Evolutionary conservation across 2,888 invertebrate species (phyloP).

Genomic region (Trachelus iudaicus): DNA sequence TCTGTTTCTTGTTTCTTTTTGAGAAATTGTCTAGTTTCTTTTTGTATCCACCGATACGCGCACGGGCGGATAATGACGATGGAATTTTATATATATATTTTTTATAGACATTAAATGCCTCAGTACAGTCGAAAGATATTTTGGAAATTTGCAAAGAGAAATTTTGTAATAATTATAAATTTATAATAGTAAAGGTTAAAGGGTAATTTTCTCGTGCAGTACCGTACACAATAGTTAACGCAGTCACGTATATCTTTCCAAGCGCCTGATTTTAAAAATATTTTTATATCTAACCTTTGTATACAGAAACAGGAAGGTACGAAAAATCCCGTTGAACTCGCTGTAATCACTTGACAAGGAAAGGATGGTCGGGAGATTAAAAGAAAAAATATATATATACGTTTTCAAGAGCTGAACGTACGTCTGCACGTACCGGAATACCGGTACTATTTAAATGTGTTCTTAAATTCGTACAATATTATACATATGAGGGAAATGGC

Average conservation of each 20-base stretch:
- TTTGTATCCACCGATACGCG: too few species aligned
- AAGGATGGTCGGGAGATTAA: too few species aligned
- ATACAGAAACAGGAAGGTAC: background rate
- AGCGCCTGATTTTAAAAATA: conserved; percentile 12
- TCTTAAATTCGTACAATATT: conserved; percentile 19
- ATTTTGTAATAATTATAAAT: too few species aligned
- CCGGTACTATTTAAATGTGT: conserved; percentile 14
- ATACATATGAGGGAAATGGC: background rate
- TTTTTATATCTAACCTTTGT: conserved; percentile 14
- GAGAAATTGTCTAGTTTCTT: too few species aligned
- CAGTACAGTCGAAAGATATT: conserved; percentile 6
- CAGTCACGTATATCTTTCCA: conserved; percentile 7
- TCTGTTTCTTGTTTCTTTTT: too few species aligned
- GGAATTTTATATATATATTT: conserved; percentile 20
- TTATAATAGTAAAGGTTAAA: too few species aligned
- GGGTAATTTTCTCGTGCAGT: too few species aligned
- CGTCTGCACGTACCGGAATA: background rate
- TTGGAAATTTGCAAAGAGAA: background rate
- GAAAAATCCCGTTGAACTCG: too few species aligned
- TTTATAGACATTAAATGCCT: conserved; percentile 13
- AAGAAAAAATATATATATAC: too few species aligned
- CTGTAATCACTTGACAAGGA: too few species aligned
- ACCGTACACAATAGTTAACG: too few species aligned
- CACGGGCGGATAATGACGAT: background rate
- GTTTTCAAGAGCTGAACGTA: too few species aligned